These are phyloP conservation scores for Oryzias dopingdopingensis DNA, from an alignment of 2,797 vertebrate species.

Conservation along the genomic window DNA sequence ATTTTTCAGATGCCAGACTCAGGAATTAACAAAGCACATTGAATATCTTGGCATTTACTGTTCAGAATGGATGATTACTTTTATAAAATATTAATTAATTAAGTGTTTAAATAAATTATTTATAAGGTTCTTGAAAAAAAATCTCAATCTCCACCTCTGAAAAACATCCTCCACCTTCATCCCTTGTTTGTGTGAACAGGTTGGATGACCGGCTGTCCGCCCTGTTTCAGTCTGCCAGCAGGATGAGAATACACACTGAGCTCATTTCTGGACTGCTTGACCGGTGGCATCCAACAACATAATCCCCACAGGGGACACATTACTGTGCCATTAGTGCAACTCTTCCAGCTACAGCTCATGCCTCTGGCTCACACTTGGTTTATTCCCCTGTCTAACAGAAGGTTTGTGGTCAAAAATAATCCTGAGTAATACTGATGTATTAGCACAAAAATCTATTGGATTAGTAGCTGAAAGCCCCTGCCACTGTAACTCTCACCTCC, in stretches of 20 bases:
- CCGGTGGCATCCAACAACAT: slow-evolving; percentile 47
- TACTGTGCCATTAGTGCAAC: slow-evolving; percentile 49
- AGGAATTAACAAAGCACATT: too few relatives aligned
- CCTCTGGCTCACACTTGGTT: slow-evolving; percentile 18
- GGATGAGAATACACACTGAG: slow-evolving; percentile 72
- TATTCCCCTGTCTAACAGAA: slow-evolving; percentile 9
- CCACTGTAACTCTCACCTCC: slow-evolving; percentile 52
- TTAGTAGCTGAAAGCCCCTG: slow-evolving; percentile 38
- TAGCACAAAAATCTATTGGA: slow-evolving; percentile 56
- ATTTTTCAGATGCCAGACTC: too few relatives aligned
- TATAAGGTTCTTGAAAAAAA: too few relatives aligned
- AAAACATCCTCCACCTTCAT: slow-evolving; percentile 25
- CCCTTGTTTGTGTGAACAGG: slow-evolving; percentile 41
- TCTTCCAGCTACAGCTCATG: slow-evolving; percentile 33
- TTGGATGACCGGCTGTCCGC: slow-evolving; percentile 42
- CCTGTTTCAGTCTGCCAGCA: slow-evolving; percentile 24
- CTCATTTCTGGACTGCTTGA: slow-evolving; percentile 60
- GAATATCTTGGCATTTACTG: too few relatives aligned
- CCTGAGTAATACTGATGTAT: slow-evolving; percentile 47
- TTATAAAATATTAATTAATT: too few relatives aligned
- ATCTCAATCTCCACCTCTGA: neutral
- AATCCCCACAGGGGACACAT: slow-evolving; percentile 51
- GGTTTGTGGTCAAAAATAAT: slow-evolving; percentile 49
- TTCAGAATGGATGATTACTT: too few relatives aligned
- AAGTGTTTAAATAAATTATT: too few relatives aligned